phyloP scores from a whole-genome alignment of 2,888 invertebrate genomes.

The Eilema sororculum region DNA sequence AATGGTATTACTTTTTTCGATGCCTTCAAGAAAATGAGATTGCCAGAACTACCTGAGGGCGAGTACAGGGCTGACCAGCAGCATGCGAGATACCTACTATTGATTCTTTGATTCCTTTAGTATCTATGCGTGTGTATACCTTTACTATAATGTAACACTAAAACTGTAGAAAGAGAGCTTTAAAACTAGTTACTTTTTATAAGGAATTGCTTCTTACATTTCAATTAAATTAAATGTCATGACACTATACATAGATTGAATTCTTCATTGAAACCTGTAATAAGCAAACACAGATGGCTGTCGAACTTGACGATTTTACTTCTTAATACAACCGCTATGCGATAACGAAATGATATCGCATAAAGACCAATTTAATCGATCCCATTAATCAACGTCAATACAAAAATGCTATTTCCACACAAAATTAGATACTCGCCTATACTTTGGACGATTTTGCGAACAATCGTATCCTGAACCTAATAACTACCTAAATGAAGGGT shows the following conservation, averaged over 20 bases:
- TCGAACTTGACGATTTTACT: not conserved
- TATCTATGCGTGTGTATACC: not conserved
- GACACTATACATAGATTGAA: no score
- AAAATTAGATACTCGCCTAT: conserved; percentile 67
- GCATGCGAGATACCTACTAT: not conserved
- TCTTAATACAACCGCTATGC: not conserved
- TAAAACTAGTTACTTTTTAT: not conserved
- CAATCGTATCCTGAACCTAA: conserved; percentile 71
- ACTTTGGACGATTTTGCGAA: conserved; percentile 72
- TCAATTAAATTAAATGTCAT: not conserved
- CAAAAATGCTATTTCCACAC: conserved; percentile 72
- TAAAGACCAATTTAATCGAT: conserved; percentile 52
- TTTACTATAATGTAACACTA: not conserved
- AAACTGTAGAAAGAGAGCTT: not conserved
- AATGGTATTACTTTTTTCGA: no score
- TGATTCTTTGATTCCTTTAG: not conserved
- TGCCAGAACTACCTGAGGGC: not conserved
- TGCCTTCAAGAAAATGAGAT: no score
- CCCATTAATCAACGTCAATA: conserved; percentile 67
- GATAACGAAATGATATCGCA: conserved; percentile 22
- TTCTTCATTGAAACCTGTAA: not conserved
- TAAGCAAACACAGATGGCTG: not conserved
- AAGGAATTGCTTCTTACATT: not conserved
- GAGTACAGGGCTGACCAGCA: not conserved
- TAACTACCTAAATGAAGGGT: conserved; percentile 82